Evolutionary conservation across 2,113 vertebrate species (phyloP), one percentile per base, ranked within the genome.

Genomic region (Neopipo cinnamomea): DNA sequence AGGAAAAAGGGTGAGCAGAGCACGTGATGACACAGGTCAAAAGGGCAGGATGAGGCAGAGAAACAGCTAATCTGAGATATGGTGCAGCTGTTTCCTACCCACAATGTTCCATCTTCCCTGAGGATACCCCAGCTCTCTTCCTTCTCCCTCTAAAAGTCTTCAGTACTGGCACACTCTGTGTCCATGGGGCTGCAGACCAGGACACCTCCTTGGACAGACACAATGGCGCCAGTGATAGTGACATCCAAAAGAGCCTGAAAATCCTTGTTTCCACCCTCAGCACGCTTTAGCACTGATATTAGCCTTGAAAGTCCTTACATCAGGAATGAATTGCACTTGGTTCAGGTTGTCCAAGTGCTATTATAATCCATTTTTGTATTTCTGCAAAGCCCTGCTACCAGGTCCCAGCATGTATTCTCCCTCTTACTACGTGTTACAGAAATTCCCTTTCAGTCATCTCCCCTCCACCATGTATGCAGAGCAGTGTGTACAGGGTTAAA

Each of bases 371-470:
- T 49, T 77, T 25, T 70, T 71, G 7, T 62, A 39, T 81, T 62
- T 91, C 68, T 76, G 61, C 68, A 53, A 68, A 72, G 12, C 12
- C 42, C 25, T 83, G 27, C 72, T 42, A 15, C 39, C 2, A 3
- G 12, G 7, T 80, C 18, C 35, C 7, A 47, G 49, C 27, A 80
- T 30, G 4, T 39, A 42, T 35, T 55, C 25, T 65, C 44, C 23
- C 23, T 50, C 42, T 59, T 25, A 46, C 1, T 28, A 24, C 0
- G 0, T 5, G 41, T n/a, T 33, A 50, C 37, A 77, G 61, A 76
- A 87, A 24, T 17, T 25, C 37, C 31, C 31, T 79, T 59, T 0
- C 0, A 39, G 61, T 22, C 1, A 0, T 12, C 21, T 78, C 22
- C 16, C 16, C 24, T 50, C 49, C 33, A 59, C 18, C 1, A 1